Evolutionary conservation across 2,797 vertebrate genomes (phyloP).

Genomic region (Anomalospiza imberbis): DNA sequence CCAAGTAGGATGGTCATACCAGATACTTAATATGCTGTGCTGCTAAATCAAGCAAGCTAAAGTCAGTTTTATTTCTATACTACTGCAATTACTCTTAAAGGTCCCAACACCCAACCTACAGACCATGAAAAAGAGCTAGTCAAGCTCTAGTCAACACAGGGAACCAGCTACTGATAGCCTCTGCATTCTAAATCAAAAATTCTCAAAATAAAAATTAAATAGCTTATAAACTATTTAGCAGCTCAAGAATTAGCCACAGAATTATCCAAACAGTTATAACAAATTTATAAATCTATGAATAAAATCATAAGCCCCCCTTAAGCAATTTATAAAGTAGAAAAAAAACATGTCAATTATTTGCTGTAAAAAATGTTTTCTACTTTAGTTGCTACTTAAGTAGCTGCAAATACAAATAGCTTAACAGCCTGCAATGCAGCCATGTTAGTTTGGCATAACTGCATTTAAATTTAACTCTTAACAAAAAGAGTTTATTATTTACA

Average conservation of each 20-base stretch:
- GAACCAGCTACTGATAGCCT: background rate
- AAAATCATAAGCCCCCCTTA: background rate
- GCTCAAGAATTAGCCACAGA: background rate
- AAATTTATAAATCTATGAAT: background rate
- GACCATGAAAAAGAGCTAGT: background rate
- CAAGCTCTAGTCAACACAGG: background rate
- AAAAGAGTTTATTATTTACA: background rate
- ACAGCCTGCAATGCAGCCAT: background rate
- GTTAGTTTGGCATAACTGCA: background rate
- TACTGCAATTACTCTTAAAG: background rate
- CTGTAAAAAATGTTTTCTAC: background rate
- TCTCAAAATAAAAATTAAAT: background rate
- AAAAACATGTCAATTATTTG: background rate
- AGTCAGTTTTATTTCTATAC: background rate
- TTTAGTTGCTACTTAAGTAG: background rate
- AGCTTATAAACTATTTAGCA: background rate
- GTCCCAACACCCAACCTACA: background rate
- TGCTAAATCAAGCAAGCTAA: background rate
- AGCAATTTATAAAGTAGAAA: conserved; percentile 12
- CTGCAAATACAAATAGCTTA: background rate
- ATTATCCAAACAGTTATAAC: background rate
- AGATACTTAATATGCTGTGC: background rate
- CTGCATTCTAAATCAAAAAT: background rate
- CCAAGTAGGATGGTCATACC: background rate
- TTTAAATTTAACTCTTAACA: background rate